These are phyloP conservation scores for Sebastes cheni DNA, from an alignment of 2,797 vertebrate species.

Conservation along the genomic window DNA sequence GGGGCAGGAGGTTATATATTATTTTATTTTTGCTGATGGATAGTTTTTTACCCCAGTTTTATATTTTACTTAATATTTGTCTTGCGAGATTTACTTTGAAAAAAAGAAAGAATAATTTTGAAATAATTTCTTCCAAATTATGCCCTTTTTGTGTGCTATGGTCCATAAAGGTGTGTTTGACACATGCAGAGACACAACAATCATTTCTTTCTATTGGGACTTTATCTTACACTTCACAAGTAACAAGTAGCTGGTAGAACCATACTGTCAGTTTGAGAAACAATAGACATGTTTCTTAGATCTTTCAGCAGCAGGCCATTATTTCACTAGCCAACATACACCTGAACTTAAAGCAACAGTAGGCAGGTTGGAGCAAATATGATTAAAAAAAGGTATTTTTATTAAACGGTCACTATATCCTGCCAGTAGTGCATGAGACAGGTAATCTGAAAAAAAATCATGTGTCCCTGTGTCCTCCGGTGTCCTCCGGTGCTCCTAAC, in stretches of 20 bases:
- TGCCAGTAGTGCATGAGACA: too few relatives aligned
- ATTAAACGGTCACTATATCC: too few relatives aligned
- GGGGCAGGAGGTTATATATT: not conserved
- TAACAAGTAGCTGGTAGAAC: not conserved
- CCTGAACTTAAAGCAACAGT: too few relatives aligned
- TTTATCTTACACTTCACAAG: not conserved
- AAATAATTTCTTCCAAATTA: not conserved
- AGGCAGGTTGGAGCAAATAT: too few relatives aligned
- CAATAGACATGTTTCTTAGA: not conserved
- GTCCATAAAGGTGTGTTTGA: not conserved
- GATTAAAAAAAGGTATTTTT: too few relatives aligned
- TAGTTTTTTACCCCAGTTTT: not conserved
- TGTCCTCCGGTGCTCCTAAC: too few relatives aligned
- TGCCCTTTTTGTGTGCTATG: not conserved
- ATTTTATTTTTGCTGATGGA: not conserved
- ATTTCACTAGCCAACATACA: not conserved
- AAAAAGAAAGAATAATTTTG: not conserved
- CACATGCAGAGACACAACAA: not conserved
- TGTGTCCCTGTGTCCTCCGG: too few relatives aligned
- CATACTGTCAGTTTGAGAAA: not conserved
- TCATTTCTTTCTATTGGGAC: not conserved
- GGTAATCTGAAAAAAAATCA: too few relatives aligned
- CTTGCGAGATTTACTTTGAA: not conserved
- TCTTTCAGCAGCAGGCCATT: not conserved
- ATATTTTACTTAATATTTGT: not conserved